phyloP scores from a whole-genome alignment of 2,113 vertebrate genomes.

The Oplegnathus fasciatus region DNA sequence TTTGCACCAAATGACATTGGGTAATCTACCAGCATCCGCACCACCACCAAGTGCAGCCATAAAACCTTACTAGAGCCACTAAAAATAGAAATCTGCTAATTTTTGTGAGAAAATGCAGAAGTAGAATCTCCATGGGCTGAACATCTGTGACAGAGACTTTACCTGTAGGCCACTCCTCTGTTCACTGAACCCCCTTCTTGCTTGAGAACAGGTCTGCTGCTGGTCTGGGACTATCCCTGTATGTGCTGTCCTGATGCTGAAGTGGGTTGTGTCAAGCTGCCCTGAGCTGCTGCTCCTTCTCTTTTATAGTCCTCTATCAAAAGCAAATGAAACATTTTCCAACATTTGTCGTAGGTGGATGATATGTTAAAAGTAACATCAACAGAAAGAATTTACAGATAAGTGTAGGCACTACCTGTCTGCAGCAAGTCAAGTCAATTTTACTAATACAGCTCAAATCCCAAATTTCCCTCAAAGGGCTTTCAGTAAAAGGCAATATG shows the following conservation, averaged over 20 bases:
- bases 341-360: neutral
- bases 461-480: neutral
- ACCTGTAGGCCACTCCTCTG: slow-evolving; percentile 17
- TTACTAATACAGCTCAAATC: neutral
- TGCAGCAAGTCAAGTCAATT: neutral
- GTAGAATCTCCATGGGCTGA: neutral
- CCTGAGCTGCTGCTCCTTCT: slow-evolving; percentile 5
- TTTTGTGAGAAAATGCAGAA: slow-evolving; percentile 1
- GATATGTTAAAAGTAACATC: neutral
- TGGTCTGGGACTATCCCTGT: slow-evolving; percentile 17
- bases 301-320: neutral
- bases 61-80: neutral
- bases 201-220: slow-evolving; percentile 11
- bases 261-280: neutral
- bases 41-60: slow-evolving; percentile 5
- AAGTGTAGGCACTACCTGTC: too few species aligned
- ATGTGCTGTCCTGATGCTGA: slow-evolving; percentile 1
- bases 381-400: neutral
- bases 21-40: slow-evolving; percentile 17
- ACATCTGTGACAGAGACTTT: slow-evolving; percentile 37
- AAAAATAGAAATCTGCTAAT: slow-evolving; percentile 22
- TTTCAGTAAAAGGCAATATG: neutral
- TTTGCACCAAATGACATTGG: slow-evolving; percentile 23
- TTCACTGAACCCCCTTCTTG: neutral
- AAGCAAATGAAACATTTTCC: slow-evolving; percentile 13